phyloP scores from a whole-genome alignment of 2,113 vertebrate species.

The Rattus norvegicus region DNA sequence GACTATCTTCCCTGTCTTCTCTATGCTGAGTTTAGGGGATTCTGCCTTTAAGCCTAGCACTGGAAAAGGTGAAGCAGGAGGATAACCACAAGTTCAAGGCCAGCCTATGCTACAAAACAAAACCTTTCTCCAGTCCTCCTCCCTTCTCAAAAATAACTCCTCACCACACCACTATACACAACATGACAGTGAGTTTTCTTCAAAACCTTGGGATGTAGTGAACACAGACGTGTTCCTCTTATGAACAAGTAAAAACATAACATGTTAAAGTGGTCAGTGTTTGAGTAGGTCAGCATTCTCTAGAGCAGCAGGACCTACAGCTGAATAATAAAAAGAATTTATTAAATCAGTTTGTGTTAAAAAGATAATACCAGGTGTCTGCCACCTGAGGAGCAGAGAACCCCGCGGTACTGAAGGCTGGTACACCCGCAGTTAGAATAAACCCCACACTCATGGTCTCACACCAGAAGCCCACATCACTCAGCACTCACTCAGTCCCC shows the following conservation, averaged over 20 bases:
- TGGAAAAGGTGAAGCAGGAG: background rate
- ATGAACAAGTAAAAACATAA: slow-evolving; percentile 10
- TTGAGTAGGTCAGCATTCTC: background rate
- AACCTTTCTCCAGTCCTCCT: background rate
- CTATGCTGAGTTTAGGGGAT: background rate
- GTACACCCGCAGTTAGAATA: background rate
- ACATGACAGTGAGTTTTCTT: background rate
- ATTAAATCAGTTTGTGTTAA: background rate
- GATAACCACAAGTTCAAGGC: background rate
- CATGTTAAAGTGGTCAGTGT: background rate
- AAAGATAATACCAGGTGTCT: background rate
- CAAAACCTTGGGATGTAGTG: background rate
- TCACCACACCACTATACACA: background rate
- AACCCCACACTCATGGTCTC: background rate
- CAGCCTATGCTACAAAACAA: background rate
- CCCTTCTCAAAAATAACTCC: background rate
- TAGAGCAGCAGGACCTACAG: background rate
- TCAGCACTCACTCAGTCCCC: background rate
- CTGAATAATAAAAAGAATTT: background rate
- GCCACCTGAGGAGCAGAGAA: background rate
- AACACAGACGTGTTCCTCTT: slow-evolving; percentile 10
- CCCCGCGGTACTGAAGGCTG: background rate
- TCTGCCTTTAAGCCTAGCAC: background rate
- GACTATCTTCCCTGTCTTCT: background rate
- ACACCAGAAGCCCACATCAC: background rate